These are phyloP conservation scores for Tipula helvola DNA, from an alignment of 2,888 invertebrate species.

Conservation along the genomic window DNA sequence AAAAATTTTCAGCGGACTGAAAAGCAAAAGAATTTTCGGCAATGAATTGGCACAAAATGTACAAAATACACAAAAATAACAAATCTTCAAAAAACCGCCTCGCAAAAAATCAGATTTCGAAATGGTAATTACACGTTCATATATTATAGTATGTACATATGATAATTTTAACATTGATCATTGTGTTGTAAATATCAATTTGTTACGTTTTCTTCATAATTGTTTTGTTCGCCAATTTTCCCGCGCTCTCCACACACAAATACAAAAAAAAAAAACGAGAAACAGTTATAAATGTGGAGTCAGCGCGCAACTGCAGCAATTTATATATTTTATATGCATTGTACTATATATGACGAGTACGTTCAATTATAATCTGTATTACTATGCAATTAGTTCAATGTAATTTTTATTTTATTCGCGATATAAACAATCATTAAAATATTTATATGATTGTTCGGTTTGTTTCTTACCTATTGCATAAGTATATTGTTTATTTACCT, in stretches of 20 bases:
- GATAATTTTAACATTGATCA: neutral
- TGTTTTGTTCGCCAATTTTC: neutral
- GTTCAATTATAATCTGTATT: neutral
- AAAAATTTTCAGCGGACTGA: neutral
- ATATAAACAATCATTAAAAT: neutral
- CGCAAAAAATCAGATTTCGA: neutral
- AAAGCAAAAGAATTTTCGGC: neutral
- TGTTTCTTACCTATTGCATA: neutral
- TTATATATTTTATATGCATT: neutral
- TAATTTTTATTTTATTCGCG: neutral
- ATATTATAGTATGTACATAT: neutral
- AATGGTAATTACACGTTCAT: neutral
- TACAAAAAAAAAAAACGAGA: neutral
- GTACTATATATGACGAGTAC: neutral
- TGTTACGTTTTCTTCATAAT: neutral
- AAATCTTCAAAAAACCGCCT: neutral
- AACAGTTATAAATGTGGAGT: neutral
- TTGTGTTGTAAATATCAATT: neutral
- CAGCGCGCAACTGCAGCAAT: neutral
- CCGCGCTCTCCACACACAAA: neutral
- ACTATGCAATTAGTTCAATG: neutral
- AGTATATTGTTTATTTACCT: neutral
- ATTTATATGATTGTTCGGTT: neutral
- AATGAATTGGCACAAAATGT: neutral
- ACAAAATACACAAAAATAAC: no score